A percentile compares a stretch with the other conserved stretches of the same genome.
These are phyloP conservation scores for Philopotamus ludificatus DNA, from an alignment of 1,140 invertebrate species.

Conservation along the genomic window DNA sequence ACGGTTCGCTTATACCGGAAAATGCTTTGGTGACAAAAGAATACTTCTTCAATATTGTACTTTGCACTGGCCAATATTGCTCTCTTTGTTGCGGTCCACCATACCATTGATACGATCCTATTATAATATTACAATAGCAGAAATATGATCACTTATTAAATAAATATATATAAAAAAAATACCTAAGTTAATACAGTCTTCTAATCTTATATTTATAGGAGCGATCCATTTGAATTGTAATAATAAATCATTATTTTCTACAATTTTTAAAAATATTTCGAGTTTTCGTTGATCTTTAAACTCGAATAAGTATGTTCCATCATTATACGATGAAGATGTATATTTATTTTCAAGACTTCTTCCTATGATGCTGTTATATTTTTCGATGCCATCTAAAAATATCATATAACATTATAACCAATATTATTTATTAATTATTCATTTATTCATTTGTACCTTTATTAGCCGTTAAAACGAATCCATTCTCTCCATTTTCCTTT, in stretches of 20 bases:
- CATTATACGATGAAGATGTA: slow-evolving; percentile 1
- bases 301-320: slow-evolving; percentile 24
- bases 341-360: slow-evolving; percentile 1
- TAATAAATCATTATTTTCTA: slow-evolving; percentile 47
- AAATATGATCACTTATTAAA: background rate
- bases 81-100: slow-evolving; percentile 61
- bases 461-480: background rate
- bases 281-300: slow-evolving; percentile 3
- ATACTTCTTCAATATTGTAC: slow-evolving; percentile 58
- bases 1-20: slow-evolving; percentile 68
- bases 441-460: background rate
- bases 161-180: slow-evolving; percentile 32
- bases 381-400: background rate
- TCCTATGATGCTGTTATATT: slow-evolving; percentile 21
- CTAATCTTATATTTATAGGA: slow-evolving; percentile 42
- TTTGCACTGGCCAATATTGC: slow-evolving; percentile 67
- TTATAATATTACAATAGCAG: background rate
- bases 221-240: slow-evolving; percentile 50
- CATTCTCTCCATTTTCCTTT: background rate
- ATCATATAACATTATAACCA: background rate
- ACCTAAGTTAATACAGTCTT: slow-evolving; percentile 53
- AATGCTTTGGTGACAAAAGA: slow-evolving; percentile 62
- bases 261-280: slow-evolving; percentile 36
- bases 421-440: background rate
- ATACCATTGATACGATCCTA: slow-evolving; percentile 56